Evolutionary conservation across 2,888 invertebrate species (phyloP).

Genomic region (Dyspetes luteomarginatus): DNA sequence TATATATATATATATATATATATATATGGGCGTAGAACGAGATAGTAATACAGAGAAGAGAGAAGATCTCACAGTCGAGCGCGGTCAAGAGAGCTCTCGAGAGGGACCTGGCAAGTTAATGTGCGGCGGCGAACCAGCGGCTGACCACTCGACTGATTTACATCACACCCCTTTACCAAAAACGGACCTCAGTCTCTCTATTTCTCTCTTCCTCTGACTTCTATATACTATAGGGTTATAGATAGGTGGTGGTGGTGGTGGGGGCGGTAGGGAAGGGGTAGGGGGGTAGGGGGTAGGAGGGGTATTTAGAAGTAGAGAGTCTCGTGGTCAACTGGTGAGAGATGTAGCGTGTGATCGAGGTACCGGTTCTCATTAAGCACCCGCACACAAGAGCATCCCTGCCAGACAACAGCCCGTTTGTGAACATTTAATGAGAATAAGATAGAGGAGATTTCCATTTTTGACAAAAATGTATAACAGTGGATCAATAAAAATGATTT

Average conservation of each 20-base stretch:
- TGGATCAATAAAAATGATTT: no score
- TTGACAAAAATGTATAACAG: no score
- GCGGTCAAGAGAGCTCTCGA: constrained; percentile 37
- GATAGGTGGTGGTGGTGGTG: no score
- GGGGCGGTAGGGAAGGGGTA: no score
- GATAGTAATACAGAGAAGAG: not conserved
- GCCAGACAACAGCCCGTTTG: not conserved
- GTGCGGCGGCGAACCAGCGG: constrained; percentile 79
- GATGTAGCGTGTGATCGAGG: constrained; percentile 78
- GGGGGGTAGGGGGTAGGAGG: constrained; percentile 58
- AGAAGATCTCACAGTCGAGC: constrained; percentile 30
- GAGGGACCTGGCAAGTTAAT: constrained; percentile 78
- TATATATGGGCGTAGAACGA: not conserved
- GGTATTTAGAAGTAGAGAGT: constrained; percentile 33
- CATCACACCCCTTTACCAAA: constrained; percentile 80
- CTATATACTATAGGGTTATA: no score
- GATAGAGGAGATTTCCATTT: no score
- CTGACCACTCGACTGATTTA: constrained; percentile 83
- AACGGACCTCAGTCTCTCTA: constrained; percentile 54
- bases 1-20: no score
- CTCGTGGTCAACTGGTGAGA: constrained; percentile 79
- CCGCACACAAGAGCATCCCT: constrained; percentile 60
- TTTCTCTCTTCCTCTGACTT: constrained; percentile 7
- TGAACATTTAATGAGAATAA: no score
- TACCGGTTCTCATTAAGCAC: constrained; percentile 77